These are phyloP conservation scores for Brachionus angularis DNA, from an alignment of 1,140 invertebrate genomes.

Conservation along the genomic window DNA sequence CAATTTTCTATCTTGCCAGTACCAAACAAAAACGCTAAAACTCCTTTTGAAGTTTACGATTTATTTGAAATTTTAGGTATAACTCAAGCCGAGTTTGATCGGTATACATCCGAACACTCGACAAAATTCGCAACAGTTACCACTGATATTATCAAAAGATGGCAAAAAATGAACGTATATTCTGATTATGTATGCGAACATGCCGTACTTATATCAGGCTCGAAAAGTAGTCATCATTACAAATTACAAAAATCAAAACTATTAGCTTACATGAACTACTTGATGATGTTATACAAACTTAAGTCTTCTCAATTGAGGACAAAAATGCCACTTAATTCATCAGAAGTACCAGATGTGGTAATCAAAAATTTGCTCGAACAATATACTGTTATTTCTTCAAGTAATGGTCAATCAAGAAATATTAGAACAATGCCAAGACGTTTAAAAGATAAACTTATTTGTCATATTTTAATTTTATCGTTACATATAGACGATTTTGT, in stretches of 20 bases:
- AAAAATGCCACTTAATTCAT: conserved; percentile 9
- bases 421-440: conserved; percentile 43
- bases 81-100: conserved; percentile 30
- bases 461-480: conserved; percentile 44
- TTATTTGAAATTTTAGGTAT: conserved; percentile 17
- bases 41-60: conserved; percentile 36
- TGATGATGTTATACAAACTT: conserved; percentile 9
- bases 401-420: conserved; percentile 18
- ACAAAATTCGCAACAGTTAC: conserved; percentile 23
- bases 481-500: conserved; percentile 44
- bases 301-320: conserved; percentile 31
- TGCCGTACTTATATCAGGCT: not conserved
- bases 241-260: conserved; percentile 27
- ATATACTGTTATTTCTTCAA: conserved; percentile 16
- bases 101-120: conserved; percentile 12
- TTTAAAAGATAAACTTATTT: conserved; percentile 45
- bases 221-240: conserved; percentile 37
- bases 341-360: conserved; percentile 31
- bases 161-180: not conserved
- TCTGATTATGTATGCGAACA: conserved; percentile 25
- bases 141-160: conserved; percentile 25
- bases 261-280: conserved; percentile 28
- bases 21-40: conserved; percentile 38
- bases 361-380: conserved; percentile 12
- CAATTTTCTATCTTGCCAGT: conserved; percentile 38